Evolutionary conservation across 1,140 invertebrate genomes (phyloP), one percentile per base, ranked within the genome.

Genomic region (Eumeta japonica): DNA sequence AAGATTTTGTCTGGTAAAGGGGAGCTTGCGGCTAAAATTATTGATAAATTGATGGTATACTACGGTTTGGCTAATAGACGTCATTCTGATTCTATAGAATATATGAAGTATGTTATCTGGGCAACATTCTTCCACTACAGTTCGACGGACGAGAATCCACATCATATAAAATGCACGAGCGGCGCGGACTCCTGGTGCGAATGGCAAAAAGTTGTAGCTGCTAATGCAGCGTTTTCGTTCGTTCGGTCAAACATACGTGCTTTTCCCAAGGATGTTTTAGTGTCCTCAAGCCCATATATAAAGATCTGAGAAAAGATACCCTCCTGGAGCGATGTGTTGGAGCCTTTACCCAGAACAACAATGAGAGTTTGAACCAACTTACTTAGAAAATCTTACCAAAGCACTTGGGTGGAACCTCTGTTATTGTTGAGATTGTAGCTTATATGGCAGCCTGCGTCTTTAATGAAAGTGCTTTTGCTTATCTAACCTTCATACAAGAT

Each of bases 31-130:
- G 43, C 33, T 15, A 46, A 43, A 39, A 15, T 46, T 19, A 53
- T 68, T 9, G 45, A 49, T 38, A 48, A 49, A 32, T 52, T 55
- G 28, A 55, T 37, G 17, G 36, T 48, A 2, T 59, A 57, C 31
- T 63, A 55, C 42, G 53, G 55, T 16, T 39, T 57, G 38, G 53
- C 61, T 18, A 63, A 63, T 30, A 36, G 50, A 16, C 41, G 50
- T 39, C 50, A 60, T 41, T 33, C 11, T 42, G 47, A 51, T 43
- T 58, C 50, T 39, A 34, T 53, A 18, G 45, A 61, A 38, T 33
- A 62, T 17, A 66, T 59, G 57, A 54, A 45, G 40, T 35, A 52
- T 20, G 58, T 51, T 14, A 52, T 67, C n/a, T 57, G 51, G 58
- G 51, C 53, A 35, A 55, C 51, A 11, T 62, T 31, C 41, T 49